Evolutionary conservation across 2,113 vertebrate genomes (phyloP), one percentile per base, ranked within the genome.

Genomic region (Myrmecobius fasciatus): DNA sequence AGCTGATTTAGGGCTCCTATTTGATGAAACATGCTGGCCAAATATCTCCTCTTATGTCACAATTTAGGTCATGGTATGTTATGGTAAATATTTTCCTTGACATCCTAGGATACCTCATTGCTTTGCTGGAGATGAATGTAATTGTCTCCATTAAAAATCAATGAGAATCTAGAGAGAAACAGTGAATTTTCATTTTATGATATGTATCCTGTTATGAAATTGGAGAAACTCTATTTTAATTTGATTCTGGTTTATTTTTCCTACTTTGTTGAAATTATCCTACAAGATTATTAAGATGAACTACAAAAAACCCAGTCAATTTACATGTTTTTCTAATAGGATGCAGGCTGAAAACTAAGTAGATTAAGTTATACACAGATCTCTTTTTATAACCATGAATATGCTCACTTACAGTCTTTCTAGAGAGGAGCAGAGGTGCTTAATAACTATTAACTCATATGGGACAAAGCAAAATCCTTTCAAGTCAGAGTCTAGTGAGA

Each of bases 251-350:
- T 49, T 94, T 54, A 52, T 52, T 28, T 28, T 53, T 83, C 36
- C 24, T 52, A 48, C 60, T 90, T 89, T 83, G 52, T 48, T 94
- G 22, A 89, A 52, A 67, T 8, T 24, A 46, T 52, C 26, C 90
- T 91, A 14, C 56, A 94, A 94, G 52, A 60, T 94, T 93, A 93
- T n/a, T 56, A 53, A 95, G 88, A 92, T 89, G 51, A n/a, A 28
- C 0, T 46, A 47, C 0, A 92, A 75, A 96, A 51, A 88, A 54
- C 12, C 12, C 91, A 54, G 28, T 91, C 51, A 83, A 54, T 22
- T 14, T 90, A 2, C 0, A 36, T 56, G 2, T 48, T 75, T 52
- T 91, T 91, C 14, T 89, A 56, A 56, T 56, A 28, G 5, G 26
- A 56, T 8, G 9, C 26, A 28, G 26, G 26, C 54, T 43, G 51